These are phyloP conservation scores for Vanessa tameamea DNA, from an alignment of 1,140 invertebrate species.

Conservation along the genomic window DNA sequence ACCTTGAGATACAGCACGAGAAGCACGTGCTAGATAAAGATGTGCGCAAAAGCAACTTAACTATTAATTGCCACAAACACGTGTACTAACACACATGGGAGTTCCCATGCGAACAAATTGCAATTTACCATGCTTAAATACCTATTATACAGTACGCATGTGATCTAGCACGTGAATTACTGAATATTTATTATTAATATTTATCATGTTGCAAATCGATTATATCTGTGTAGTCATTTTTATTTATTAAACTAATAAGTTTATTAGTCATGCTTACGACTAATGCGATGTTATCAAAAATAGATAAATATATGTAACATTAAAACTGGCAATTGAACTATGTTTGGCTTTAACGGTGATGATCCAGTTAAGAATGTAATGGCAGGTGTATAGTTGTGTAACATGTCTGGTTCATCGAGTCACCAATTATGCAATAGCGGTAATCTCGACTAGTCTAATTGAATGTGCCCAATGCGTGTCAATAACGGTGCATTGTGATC, in stretches of 20 bases:
- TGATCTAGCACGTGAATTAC: slow-evolving; percentile 37
- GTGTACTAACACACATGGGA: slow-evolving; percentile 53
- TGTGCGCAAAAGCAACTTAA: slow-evolving; percentile 54
- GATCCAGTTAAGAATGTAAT: slow-evolving; percentile 38
- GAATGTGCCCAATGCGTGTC: slow-evolving; percentile 41
- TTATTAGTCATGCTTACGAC: not conserved
- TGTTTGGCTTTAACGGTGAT: slow-evolving; percentile 27
- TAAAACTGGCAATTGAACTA: not conserved
- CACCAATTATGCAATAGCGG: slow-evolving; percentile 44
- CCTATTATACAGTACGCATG: slow-evolving; percentile 24
- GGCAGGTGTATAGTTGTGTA: slow-evolving; percentile 44
- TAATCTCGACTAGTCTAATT: slow-evolving; percentile 50
- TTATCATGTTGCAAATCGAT: slow-evolving; percentile 8
- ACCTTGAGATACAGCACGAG: slow-evolving; percentile 9
- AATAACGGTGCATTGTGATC: slow-evolving; percentile 45
- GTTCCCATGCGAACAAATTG: slow-evolving; percentile 21
- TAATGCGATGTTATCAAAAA: not conserved
- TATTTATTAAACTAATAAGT: not conserved
- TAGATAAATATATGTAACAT: not conserved
- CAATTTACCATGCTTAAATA: slow-evolving; percentile 16
- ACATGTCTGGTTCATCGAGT: slow-evolving; percentile 35
- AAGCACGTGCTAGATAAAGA: slow-evolving; percentile 53
- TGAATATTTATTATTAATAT: slow-evolving; percentile 12
- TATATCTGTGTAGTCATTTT: not conserved
- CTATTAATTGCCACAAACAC: slow-evolving; percentile 60